Evolutionary conservation across 2,888 invertebrate species (phyloP), one percentile per base, ranked within the genome.

Genomic region (Metalampra italica): DNA sequence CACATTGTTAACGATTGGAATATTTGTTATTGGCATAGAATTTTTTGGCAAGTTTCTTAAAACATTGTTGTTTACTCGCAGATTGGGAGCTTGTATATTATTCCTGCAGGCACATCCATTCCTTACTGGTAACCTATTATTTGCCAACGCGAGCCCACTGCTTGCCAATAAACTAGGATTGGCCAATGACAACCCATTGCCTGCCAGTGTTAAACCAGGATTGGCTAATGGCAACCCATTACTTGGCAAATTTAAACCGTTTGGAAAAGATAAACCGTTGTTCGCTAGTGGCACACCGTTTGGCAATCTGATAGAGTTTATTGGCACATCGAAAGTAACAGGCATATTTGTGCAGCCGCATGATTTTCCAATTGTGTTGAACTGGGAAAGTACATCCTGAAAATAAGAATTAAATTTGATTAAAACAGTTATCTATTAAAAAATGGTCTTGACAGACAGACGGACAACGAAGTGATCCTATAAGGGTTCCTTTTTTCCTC

Each of bases 11-110:
- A 15, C 32, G 29, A 45, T 43, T 29, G 47, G 49, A 7, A 52
- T 12, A 41, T 44, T 37, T 36, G 50, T 38, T 11, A 50, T 22
- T 53, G 62, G 49, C 8, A 61, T 15, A 43, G 54, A 57, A 40
- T 54, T 51, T 40, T 59, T 9, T 43, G 37, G 50, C 1, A 44
- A 38, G 38, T 43, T 55, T 34, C 22, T 15, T 22, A 15, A 47
- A 14, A 38, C 3, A 12, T 46, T 48, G 13, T 42, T 30, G n/a
- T 12, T 30, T 30, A 39, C 8, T 14, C 8, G 39, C 12, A 42
- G 5, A 12, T 42, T 42, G 7, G 36, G n/a, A 3, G 5, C 22
- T 22, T 22, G 22, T 22, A 22, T 3, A 29, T 47, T 49, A 12
- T 39, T 50, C 7, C 39, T 45, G 41, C 42, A 49, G 29, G 37